Evolutionary conservation across 2,113 vertebrate species (phyloP).

Genomic region (Petrocephalus zakoni): DNA sequence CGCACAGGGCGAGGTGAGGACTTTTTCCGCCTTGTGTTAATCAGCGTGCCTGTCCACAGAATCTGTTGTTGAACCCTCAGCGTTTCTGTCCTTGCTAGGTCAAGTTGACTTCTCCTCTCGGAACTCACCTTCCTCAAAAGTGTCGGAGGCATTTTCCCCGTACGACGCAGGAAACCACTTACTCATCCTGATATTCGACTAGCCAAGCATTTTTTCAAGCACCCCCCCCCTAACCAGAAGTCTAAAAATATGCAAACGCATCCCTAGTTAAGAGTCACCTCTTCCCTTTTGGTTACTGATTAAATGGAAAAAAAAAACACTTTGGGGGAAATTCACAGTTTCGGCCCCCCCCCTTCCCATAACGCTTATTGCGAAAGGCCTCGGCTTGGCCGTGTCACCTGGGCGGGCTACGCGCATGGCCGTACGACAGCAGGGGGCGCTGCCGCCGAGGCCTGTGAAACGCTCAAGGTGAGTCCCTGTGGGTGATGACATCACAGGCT

Average conservation of each 20-base stretch:
- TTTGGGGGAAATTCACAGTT: conserved; percentile 56
- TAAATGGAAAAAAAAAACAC: conserved; percentile 33
- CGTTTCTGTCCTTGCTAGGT: not conserved
- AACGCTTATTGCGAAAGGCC: conserved; percentile 50
- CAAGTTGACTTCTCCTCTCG: not conserved
- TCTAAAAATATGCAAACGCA: conserved; percentile 44
- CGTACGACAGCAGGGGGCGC: not conserved
- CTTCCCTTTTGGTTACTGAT: conserved; percentile 67
- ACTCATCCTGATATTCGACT: conserved; percentile 51
- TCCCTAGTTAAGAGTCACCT: conserved; percentile 54
- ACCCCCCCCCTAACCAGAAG: conserved; percentile 39
- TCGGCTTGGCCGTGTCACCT: conserved; percentile 6
- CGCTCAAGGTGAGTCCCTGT: not conserved
- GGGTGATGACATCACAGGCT: not conserved
- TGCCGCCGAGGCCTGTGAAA: not conserved
- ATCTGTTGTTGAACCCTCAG: not conserved
- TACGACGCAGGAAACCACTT: conserved; percentile 43
- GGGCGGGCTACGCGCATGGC: not conserved
- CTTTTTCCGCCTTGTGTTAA: not conserved
- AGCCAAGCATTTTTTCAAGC: conserved; percentile 55
- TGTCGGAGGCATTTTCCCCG: conserved; percentile 32
- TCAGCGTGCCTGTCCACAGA: not conserved
- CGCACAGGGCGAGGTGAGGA: not conserved
- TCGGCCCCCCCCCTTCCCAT: conserved; percentile 53
- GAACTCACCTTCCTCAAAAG: conserved; percentile 47